Evolutionary conservation across 2,797 vertebrate genomes (phyloP), one percentile per base, ranked within the genome.

Genomic region (Cygnus olor): DNA sequence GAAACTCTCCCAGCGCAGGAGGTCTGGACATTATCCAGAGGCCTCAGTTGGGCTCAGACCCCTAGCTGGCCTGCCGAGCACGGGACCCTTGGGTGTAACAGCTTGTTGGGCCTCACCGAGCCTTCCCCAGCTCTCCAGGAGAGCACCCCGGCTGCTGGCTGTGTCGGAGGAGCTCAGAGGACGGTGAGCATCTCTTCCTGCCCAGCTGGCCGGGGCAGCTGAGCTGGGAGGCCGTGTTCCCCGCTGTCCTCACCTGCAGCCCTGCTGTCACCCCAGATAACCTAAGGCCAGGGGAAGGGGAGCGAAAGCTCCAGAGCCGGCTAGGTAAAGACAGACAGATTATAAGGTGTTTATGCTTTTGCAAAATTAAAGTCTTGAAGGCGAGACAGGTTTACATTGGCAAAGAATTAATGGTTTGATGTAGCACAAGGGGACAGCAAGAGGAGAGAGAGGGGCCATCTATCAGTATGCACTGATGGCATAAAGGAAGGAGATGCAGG

Each of bases 381-480:
- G 88, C 11, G 12, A 96, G 96, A 94, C 95, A 95, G 95, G 95
- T 96, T 97, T 97, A 96, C 94, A 90, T 49, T 93, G 96, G 89
- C 80, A 88, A 86, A 96, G 93, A 92, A 97, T 95, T 94, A 94
- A 96, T 96, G 95, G 92, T 30, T 94, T 92, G 90, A 63, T 90
- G 91, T 89, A 94, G 91, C 89, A 10, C 82, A 65, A 94, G 90
- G 94, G 94, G 95, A 96, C 94, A 93, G 94, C 17, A 34, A 80
- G 96, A 95, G 90, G 94, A 93, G 91, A 66, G 83, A 86, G 89
- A 85, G 10, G 65, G 70, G 66, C 94, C 91, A 96, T 97, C 90
- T 80, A 95, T 97, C 97, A 97, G 92, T 81, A 6, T 22, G 25
- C 54, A 18, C 51, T 66, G 77, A 79, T 95, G 96, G 91, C 92